Evolutionary conservation across 2,888 invertebrate genomes (phyloP), one percentile per base, ranked within the genome.

Genomic region (Thera obeliscata): DNA sequence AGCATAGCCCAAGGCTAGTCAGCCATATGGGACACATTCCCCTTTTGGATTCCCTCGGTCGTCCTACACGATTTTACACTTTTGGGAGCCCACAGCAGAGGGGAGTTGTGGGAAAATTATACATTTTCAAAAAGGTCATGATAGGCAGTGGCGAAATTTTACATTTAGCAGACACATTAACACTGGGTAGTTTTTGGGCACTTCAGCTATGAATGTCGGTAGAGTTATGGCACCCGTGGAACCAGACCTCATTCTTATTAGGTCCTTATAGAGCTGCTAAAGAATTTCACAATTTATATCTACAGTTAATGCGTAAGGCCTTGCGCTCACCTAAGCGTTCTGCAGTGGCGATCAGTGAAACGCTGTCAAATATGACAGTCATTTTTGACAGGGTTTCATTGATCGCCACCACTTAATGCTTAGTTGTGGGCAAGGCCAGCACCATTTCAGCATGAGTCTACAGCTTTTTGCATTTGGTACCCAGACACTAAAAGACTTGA

Each of bases 11-110:
- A 82, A 79, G 83, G 84, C 81, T 56, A 69, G 81, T 78, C 80
- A 82, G 84, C 82, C 87, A 84, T 84, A 76, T 82, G 85, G 84
- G 83, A 84, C 80, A 85, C 78, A 83, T 85, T 85, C 83, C 83
- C 85, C 83, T 80, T 84, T 83, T 75, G 78, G 77, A 71, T 78
- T 75, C 80, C 78, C 79, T 76, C 83, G 81, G 83, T 85, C 83
- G 84, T 82, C 78, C 78, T 81, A 91, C 90, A 91, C 80, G 88
- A 82, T 89, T 91, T 90, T 85, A 89, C 91, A 91, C 90, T 90
- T 88, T 87, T 81, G 82, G 80, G 76, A 76, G 81, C 81, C 55
- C 81, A 66, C 80, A 80, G 78, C 74, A 80, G 78, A 69, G 77
- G 82, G 79, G 77, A 72, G 79, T 77, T 78, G 78, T 79, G 80